Percentiles rank a stretch among this genome's conserved stretches.
Conservation (phyloP, 2,888 invertebrate species). For the Drosophila incognita region DNA sequence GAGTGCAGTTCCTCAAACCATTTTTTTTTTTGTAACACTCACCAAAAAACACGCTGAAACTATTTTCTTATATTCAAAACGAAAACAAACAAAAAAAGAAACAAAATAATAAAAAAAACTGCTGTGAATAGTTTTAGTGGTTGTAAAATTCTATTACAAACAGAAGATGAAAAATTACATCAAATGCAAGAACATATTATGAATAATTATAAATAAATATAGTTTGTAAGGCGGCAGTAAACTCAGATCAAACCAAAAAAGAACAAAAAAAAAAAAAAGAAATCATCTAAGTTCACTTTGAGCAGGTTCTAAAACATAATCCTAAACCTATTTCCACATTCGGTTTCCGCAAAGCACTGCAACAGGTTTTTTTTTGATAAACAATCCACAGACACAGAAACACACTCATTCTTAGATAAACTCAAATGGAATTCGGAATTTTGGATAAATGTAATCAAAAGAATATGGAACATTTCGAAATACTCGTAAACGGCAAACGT, state of each 20-base stretch:
- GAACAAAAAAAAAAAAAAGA: neutral
- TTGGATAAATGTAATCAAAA: slow-evolving; percentile 47
- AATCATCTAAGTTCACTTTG: slow-evolving; percentile 20
- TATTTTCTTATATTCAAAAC: slow-evolving; percentile 53
- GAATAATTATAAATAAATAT: slow-evolving; percentile 53
- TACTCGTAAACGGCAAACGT: slow-evolving; percentile 61
- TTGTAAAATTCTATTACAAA: slow-evolving; percentile 77
- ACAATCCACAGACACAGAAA: slow-evolving; percentile 19
- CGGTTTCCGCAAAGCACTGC: slow-evolving; percentile 60
- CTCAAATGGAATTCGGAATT: slow-evolving; percentile 27
- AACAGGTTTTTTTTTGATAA: slow-evolving; percentile 51
- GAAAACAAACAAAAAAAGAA: slow-evolving; percentile 20
- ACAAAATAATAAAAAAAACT: slow-evolving; percentile 55
- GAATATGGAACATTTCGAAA: slow-evolving; percentile 44
- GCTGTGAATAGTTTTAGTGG: slow-evolving; percentile 84
- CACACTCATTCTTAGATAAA: slow-evolving; percentile 14
- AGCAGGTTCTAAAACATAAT: slow-evolving; percentile 19
- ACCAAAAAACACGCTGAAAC: slow-evolving; percentile 36
- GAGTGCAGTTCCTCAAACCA: slow-evolving; percentile 18
- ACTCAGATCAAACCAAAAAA: slow-evolving; percentile 27
- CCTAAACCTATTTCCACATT: slow-evolving; percentile 44
- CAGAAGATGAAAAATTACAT: slow-evolving; percentile 30
- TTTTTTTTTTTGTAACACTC: slow-evolving; percentile 5
- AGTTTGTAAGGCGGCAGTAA: slow-evolving; percentile 68
- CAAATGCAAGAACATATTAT: slow-evolving; percentile 30